Evolutionary conservation across 2,888 invertebrate genomes (phyloP).

Genomic region (Xylophagus ater): DNA sequence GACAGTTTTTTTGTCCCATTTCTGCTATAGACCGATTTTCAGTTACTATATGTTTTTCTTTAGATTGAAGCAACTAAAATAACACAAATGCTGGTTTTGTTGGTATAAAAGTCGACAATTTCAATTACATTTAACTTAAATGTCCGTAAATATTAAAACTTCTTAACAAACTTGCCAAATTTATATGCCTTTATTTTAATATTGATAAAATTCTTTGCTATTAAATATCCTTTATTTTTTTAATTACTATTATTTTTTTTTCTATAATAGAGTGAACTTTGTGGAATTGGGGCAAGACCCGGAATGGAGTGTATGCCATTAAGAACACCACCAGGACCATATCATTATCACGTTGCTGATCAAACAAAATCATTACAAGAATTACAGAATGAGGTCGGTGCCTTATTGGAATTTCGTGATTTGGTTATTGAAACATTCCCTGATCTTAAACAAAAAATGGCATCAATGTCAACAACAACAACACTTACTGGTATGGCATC

Average conservation of each 20-base stretch:
- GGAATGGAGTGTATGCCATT: slow-evolving; percentile 76
- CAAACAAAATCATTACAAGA: slow-evolving; percentile 87
- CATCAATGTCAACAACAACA: slow-evolving; percentile 48
- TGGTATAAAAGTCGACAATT: too few species aligned
- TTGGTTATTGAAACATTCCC: slow-evolving; percentile 91
- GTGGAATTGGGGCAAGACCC: slow-evolving; percentile 44
- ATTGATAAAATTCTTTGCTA: too few species aligned
- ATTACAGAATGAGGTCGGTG: slow-evolving; percentile 88
- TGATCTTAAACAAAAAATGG: slow-evolving; percentile 79
- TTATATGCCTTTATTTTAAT: too few species aligned
- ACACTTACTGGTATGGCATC: slow-evolving; percentile 36
- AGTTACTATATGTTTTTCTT: too few species aligned
- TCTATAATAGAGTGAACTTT: slow-evolving; percentile 22
- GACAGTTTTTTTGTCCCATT: too few species aligned
- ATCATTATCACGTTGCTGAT: slow-evolving; percentile 72
- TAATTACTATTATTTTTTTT: slow-evolving; percentile 6
- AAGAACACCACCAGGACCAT: slow-evolving; percentile 58
- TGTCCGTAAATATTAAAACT: too few species aligned
- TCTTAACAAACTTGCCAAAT: too few species aligned
- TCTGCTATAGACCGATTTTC: too few species aligned
- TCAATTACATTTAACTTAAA: too few species aligned
- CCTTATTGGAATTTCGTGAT: slow-evolving; percentile 81
- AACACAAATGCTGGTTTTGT: too few species aligned
- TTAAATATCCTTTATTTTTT: too few species aligned
- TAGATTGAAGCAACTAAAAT: too few species aligned